Percentiles rank a stretch among this genome's conserved stretches.
Conservation (phyloP, 2,113 vertebrate species). For the Corythaeola cristata region DNA sequence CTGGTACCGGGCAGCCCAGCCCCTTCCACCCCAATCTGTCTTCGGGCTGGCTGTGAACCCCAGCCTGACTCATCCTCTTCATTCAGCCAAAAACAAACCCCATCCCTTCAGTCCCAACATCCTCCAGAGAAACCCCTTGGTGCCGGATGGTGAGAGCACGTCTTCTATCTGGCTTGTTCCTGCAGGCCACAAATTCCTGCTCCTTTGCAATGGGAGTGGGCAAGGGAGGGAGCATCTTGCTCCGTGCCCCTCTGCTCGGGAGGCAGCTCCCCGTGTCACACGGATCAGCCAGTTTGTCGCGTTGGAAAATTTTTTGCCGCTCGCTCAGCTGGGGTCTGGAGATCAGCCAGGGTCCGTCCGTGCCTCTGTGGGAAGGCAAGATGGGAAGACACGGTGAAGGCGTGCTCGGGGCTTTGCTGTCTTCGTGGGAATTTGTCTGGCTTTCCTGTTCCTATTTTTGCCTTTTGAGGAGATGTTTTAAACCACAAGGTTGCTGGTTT, state of each 20-base stretch:
- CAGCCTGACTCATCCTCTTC: not conserved
- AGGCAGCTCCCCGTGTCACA: not conserved
- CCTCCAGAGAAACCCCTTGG: not conserved
- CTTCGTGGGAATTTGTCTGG: not conserved
- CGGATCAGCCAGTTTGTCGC: not conserved
- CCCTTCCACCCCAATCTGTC: not conserved
- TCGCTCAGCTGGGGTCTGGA: conserved; percentile 4
- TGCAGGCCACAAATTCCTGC: not conserved
- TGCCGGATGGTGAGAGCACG: not conserved
- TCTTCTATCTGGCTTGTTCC: not conserved
- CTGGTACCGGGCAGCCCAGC: not conserved
- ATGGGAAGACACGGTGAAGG: not conserved
- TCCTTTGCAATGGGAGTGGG: not conserved
- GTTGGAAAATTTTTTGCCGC: not conserved
- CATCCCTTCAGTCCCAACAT: not conserved
- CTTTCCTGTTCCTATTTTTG: not conserved
- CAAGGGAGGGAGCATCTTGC: not conserved
- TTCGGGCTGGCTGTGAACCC: not conserved
- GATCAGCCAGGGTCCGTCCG: not conserved
- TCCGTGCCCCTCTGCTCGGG: not conserved
- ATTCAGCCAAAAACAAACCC: not conserved
- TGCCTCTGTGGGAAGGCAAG: not conserved
- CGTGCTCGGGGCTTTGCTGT: not conserved
- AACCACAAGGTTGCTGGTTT: not conserved
- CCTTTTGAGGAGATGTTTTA: not conserved